phyloP scores from a whole-genome alignment of 2,113 vertebrate species.

The Hippocampus mohnikei region DNA sequence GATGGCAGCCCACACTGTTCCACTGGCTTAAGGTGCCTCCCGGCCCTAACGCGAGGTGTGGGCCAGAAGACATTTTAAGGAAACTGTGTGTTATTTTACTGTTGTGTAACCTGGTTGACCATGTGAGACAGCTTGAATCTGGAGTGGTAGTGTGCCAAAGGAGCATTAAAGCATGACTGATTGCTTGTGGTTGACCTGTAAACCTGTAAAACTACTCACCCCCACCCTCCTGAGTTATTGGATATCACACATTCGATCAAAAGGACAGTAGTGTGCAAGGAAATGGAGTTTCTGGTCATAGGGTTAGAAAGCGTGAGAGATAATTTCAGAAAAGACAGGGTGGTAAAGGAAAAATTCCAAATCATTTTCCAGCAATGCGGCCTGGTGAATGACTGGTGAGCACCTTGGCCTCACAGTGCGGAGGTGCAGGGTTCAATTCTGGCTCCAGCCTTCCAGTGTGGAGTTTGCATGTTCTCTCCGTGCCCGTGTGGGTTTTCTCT shows the following conservation, averaged over 20 bases:
- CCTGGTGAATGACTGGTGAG: too few species aligned
- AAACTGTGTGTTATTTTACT: slow-evolving; percentile 22
- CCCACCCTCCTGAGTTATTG: slow-evolving; percentile 17
- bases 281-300: slow-evolving; percentile 21
- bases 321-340: too few species aligned
- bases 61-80: slow-evolving; percentile 41
- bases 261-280: slow-evolving; percentile 4
- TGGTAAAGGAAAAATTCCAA: too few species aligned
- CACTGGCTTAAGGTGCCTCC: slow-evolving; percentile 50
- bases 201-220: slow-evolving; percentile 10
- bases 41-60: slow-evolving; percentile 52
- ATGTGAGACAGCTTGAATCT: slow-evolving; percentile 37
- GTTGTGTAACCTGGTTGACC: slow-evolving; percentile 38
- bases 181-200: slow-evolving; percentile 41
- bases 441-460: too few species aligned
- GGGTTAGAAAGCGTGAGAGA: background rate
- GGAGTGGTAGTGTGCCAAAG: slow-evolving; percentile 40
- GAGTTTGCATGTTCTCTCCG: too few species aligned
- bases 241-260: slow-evolving; percentile 36
- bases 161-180: slow-evolving; percentile 43
- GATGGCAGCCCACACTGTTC: slow-evolving; percentile 52
- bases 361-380: too few species aligned
- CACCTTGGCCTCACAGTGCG: too few species aligned
- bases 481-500: too few species aligned
- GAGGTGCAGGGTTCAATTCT: too few species aligned